A percentile compares a stretch with the other conserved stretches of the same genome.
Conservation (phyloP, 2,888 invertebrate genomes). For the Drosophila fulvimacula region DNA sequence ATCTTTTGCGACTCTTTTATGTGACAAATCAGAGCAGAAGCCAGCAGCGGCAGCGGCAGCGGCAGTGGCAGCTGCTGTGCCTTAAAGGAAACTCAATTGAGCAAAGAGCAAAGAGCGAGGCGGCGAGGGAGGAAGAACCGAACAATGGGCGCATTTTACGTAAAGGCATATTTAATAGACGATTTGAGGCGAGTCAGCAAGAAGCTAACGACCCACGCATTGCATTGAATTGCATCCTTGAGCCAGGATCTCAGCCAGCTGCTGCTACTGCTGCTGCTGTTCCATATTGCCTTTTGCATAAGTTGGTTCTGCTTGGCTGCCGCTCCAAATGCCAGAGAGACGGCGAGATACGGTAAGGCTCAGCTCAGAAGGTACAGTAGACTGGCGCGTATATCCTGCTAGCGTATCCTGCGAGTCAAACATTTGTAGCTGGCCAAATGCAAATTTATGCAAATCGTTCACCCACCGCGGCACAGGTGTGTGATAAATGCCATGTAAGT, state of each 20-base stretch:
- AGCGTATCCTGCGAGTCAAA: conserved; percentile 3
- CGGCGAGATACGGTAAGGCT: conserved; percentile 18
- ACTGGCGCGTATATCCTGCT: not conserved
- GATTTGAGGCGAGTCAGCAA: conserved; percentile 41
- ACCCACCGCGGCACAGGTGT: conserved; percentile 57
- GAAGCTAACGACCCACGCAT: conserved; percentile 62
- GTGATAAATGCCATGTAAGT: conserved; percentile 67
- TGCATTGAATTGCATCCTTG: conserved; percentile 21
- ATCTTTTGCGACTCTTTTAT: conserved; percentile 46
- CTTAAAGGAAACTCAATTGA: conserved; percentile 49
- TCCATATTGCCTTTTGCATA: conserved; percentile 65
- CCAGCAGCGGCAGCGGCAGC: conserved; percentile 46
- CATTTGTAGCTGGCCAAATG: conserved; percentile 35
- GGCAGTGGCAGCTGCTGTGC: conserved; percentile 15
- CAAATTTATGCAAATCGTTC: conserved; percentile 68
- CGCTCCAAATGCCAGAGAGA: conserved; percentile 6
- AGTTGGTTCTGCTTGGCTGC: conserved; percentile 59
- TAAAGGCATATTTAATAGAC: conserved; percentile 57
- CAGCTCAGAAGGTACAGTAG: not conserved
- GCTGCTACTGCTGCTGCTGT: conserved; percentile 16
- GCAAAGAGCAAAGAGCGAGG: conserved; percentile 16
- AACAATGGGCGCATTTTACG: conserved; percentile 37
- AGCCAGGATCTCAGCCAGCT: conserved; percentile 41
- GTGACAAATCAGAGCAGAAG: conserved; percentile 67
- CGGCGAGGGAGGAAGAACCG: conserved; percentile 2